Conservation (phyloP, 2,888 invertebrate species). For the Drosophila helvetica region DNA sequence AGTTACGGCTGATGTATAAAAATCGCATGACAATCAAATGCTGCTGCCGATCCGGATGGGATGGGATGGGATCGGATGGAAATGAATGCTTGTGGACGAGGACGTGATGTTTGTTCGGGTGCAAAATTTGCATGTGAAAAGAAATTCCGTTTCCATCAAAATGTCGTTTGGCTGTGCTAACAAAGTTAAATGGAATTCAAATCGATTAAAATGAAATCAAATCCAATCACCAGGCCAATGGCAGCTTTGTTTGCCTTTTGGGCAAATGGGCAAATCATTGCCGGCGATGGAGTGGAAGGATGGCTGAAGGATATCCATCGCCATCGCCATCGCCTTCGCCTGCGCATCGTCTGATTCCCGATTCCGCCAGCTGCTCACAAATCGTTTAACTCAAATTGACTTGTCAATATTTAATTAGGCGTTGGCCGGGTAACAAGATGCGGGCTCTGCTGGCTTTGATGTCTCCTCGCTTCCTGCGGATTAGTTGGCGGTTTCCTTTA, state of each 20-base stretch:
- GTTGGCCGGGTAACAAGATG: constrained; percentile 33
- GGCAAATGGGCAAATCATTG: constrained; percentile 48
- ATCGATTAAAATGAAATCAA: constrained; percentile 78
- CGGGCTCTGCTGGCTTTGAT: constrained; percentile 44
- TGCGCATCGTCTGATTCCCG: constrained; percentile 11
- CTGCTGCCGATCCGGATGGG: constrained; percentile 18
- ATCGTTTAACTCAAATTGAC: constrained; percentile 79
- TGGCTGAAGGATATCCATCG: constrained; percentile 46
- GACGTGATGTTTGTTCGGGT: constrained; percentile 64
- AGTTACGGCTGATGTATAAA: constrained; percentile 48
- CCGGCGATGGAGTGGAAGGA: constrained; percentile 16
- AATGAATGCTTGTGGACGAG: constrained; percentile 38
- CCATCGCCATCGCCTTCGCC: constrained; percentile 19
- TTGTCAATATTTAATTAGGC: constrained; percentile 79
- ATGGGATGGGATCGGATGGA: constrained; percentile 43
- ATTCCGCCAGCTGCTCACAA: constrained; percentile 69
- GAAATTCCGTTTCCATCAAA: constrained; percentile 60
- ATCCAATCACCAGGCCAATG: constrained; percentile 60
- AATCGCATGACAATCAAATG: constrained; percentile 74
- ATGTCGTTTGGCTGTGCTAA: constrained; percentile 38
- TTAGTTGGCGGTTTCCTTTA: constrained; percentile 65
- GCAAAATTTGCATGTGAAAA: constrained; percentile 74
- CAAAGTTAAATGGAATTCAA: constrained; percentile 55
- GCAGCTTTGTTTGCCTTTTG: constrained; percentile 71
- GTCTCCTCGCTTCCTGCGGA: constrained; percentile 67